Evolutionary conservation across 2,113 vertebrate species (phyloP).

Genomic region (Delphinapterus leucas): DNA sequence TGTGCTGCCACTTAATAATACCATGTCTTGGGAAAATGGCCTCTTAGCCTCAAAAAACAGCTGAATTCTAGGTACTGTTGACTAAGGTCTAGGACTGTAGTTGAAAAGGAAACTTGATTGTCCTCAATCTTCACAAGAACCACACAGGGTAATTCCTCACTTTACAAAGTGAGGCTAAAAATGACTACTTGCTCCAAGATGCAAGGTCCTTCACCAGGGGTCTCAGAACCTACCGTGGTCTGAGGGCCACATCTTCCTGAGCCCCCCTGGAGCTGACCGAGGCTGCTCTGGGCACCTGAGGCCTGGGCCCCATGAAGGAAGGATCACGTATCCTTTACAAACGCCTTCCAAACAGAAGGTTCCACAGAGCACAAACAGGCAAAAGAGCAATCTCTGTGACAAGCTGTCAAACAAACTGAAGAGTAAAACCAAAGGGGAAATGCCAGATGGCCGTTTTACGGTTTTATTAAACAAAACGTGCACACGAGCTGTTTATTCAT

Average conservation of each 20-base stretch:
- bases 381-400: background rate
- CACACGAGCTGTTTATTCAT: conserved; percentile 85
- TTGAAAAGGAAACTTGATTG: background rate
- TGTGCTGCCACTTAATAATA: background rate
- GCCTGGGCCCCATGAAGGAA: too few species aligned
- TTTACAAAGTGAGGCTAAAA: background rate
- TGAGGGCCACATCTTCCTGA: too few species aligned
- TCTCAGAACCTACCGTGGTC: too few species aligned
- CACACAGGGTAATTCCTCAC: background rate
- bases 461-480: conserved; percentile 81
- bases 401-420: background rate
- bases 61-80: background rate
- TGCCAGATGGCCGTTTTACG: background rate
- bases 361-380: background rate
- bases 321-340: background rate
- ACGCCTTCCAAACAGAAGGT: background rate
- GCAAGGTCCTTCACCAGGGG: background rate
- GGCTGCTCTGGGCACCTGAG: too few species aligned
- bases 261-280: too few species aligned
- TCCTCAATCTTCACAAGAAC: background rate
- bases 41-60: background rate
- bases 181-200: background rate
- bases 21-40: background rate
- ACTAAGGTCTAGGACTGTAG: background rate
- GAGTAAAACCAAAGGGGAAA: background rate